These are phyloP conservation scores for Apus apus DNA, from an alignment of 2,113 vertebrate species.

Conservation along the genomic window DNA sequence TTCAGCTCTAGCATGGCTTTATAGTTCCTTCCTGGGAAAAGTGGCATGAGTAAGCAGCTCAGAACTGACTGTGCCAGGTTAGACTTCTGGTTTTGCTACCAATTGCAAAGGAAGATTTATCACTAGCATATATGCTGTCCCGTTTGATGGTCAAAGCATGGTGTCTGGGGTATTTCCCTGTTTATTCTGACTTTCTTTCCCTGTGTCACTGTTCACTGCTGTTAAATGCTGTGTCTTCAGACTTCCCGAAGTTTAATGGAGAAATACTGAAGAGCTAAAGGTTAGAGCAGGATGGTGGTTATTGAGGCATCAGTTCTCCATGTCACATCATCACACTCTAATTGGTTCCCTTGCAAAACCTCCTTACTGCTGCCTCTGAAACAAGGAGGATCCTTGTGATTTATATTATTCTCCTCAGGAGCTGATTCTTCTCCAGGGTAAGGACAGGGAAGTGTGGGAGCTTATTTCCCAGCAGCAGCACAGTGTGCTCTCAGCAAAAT, in stretches of 20 bases:
- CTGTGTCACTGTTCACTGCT: background rate
- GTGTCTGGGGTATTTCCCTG: background rate
- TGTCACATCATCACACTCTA: rapidly evolving
- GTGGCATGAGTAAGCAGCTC: background rate
- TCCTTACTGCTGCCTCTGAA: background rate
- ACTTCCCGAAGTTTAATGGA: background rate
- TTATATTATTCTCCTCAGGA: background rate
- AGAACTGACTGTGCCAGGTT: background rate
- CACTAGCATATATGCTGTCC: background rate
- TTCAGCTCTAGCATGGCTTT: background rate
- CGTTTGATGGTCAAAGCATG: background rate
- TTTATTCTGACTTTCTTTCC: background rate
- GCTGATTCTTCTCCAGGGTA: background rate
- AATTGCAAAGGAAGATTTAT: background rate
- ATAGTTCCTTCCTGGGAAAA: background rate
- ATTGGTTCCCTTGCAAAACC: background rate
- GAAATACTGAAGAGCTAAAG: background rate
- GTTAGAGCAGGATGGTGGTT: background rate
- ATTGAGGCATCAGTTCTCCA: background rate
- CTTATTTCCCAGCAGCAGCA: background rate
- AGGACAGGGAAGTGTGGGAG: background rate
- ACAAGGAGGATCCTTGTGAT: background rate
- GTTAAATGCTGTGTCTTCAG: background rate
- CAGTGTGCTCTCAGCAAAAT: rapidly evolving
- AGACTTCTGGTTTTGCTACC: background rate